These are phyloP conservation scores for Bubo blakistoni DNA, from an alignment of 2,113 vertebrate genomes.

Conservation along the genomic window DNA sequence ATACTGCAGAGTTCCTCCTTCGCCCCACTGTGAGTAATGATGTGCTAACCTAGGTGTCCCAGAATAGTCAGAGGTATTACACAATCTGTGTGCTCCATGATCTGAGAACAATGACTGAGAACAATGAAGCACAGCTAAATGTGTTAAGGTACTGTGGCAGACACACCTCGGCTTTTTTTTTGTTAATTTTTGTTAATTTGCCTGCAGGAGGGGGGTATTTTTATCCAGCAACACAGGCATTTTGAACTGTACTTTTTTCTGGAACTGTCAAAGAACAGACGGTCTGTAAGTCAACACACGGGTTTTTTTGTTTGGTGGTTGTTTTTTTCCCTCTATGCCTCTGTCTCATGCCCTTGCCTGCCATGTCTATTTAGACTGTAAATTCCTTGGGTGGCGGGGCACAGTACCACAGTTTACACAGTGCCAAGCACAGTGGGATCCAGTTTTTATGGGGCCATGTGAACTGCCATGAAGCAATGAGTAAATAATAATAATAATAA, in stretches of 20 bases:
- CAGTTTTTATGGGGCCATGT: neutral
- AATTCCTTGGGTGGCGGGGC: neutral
- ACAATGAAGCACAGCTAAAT: neutral
- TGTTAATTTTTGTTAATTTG: constrained; percentile 36
- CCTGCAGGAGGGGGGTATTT: neutral
- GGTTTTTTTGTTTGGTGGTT: neutral
- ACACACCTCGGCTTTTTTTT: constrained; percentile 20
- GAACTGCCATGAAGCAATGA: neutral
- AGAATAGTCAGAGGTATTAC: constrained; percentile 15
- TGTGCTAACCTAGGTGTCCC: constrained; percentile 34
- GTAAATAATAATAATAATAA: neutral
- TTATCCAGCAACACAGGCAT: constrained; percentile 24
- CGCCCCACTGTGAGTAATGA: neutral
- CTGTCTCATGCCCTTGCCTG: neutral
- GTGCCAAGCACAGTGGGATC: neutral
- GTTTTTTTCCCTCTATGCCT: neutral
- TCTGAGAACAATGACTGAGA: constrained; percentile 33
- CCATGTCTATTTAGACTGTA: neutral
- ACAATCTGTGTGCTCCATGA: neutral
- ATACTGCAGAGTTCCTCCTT: neutral
- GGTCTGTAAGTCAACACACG: neutral
- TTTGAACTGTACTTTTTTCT: neutral
- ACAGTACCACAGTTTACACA: neutral
- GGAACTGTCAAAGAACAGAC: constrained; percentile 1
- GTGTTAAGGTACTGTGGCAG: constrained; percentile 8